Evolutionary conservation across 2,888 invertebrate genomes (phyloP).

Genomic region (Frankliniella intonsa): DNA sequence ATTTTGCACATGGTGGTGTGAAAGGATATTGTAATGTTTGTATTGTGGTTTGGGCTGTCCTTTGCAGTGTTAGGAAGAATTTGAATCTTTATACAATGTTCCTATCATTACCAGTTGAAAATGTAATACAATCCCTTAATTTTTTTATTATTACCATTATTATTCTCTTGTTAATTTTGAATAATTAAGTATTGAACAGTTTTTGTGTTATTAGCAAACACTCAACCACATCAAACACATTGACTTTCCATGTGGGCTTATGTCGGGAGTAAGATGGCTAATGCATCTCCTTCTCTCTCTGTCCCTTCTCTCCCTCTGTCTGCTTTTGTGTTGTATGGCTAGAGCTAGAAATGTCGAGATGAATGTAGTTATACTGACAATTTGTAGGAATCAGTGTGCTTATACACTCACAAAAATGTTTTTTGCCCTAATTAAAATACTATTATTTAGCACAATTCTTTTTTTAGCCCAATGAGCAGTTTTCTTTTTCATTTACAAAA

Average conservation of each 20-base stretch:
- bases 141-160: too few species aligned
- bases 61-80: background rate
- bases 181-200: background rate
- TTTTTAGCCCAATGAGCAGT: too few species aligned
- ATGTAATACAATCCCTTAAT: too few species aligned
- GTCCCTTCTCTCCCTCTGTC: slow-evolving; percentile 24
- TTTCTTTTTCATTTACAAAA: too few species aligned
- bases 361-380: background rate
- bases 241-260: slow-evolving; percentile 12
- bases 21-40: background rate
- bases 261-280: slow-evolving; percentile 21
- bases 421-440: too few species aligned
- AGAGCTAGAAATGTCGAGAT: background rate
- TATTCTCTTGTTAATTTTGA: background rate
- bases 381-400: background rate
- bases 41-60: slow-evolving; percentile 5
- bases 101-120: too few species aligned
- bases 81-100: too few species aligned
- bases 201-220: background rate
- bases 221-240: background rate
- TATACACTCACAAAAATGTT: background rate
- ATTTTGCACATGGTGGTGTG: slow-evolving; percentile 22
- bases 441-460: too few species aligned
- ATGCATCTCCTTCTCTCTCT: slow-evolving; percentile 24
- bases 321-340: slow-evolving; percentile 8